These are phyloP conservation scores for Abrostola tripartita DNA, from an alignment of 2,888 invertebrate species.

Conservation along the genomic window DNA sequence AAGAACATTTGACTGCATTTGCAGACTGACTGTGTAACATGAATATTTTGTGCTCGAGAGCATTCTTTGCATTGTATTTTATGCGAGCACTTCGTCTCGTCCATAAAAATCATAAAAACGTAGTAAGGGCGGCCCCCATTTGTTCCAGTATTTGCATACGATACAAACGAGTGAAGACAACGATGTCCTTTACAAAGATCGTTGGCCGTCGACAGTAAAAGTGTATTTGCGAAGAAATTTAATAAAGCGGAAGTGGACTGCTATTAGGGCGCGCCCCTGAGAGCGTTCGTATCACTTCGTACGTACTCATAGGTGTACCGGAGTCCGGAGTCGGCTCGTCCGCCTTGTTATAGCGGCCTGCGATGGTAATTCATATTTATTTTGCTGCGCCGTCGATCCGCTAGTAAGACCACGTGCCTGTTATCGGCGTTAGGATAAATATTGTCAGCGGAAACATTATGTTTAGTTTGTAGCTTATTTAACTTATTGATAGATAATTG, in stretches of 20 bases:
- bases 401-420: constrained; percentile 29
- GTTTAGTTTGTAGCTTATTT: constrained; percentile 32
- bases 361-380: constrained; percentile 68
- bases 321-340: constrained; percentile 23
- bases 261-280: constrained; percentile 77
- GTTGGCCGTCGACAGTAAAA: constrained; percentile 84
- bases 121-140: constrained; percentile 77
- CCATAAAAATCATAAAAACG: constrained; percentile 82
- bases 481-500: constrained; percentile 21
- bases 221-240: constrained; percentile 88
- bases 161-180: constrained; percentile 81
- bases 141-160: constrained; percentile 85
- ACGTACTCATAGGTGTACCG: constrained; percentile 56
- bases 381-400: constrained; percentile 42
- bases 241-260: constrained; percentile 87
- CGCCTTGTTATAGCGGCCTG: constrained; percentile 60
- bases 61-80: constrained; percentile 70
- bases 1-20: constrained; percentile 61
- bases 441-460: constrained; percentile 45
- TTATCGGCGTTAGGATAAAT: constrained; percentile 45
- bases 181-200: constrained; percentile 81
- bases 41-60: constrained; percentile 61
- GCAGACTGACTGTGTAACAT: constrained; percentile 54
- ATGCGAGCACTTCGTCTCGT: constrained; percentile 63
- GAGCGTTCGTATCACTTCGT: constrained; percentile 45